Percentiles rank a stretch among this genome's conserved stretches.
Evolutionary conservation across 1,140 invertebrate genomes (phyloP).

Genomic region (Leptinotarsa defecta): DNA sequence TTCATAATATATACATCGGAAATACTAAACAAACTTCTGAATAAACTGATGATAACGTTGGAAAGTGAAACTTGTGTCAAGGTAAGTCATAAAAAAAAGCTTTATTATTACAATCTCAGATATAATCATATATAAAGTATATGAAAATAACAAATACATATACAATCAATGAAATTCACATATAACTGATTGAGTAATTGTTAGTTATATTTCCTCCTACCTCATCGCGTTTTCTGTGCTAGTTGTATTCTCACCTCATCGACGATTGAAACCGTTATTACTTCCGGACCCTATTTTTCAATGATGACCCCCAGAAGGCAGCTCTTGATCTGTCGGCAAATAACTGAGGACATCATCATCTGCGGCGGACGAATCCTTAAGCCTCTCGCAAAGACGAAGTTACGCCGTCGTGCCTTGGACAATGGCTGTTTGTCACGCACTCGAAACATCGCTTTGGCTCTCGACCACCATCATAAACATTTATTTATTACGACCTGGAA

Average conservation of each 20-base stretch:
- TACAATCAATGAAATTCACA: no score
- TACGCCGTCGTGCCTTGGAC: constrained; percentile 20
- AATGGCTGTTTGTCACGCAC: constrained; percentile 31
- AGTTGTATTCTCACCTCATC: not conserved
- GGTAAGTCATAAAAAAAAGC: no score
- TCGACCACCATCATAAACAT: constrained; percentile 21
- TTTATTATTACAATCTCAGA: no score
- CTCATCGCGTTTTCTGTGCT: not conserved
- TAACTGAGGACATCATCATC: constrained; percentile 21
- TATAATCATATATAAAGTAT: no score
- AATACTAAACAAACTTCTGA: no score
- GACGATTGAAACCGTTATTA: not conserved
- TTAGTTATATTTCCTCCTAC: no score
- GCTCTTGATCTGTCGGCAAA: constrained; percentile 9
- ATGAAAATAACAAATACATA: no score
- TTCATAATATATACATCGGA: no score
- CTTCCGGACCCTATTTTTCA: not conserved
- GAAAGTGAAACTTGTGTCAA: no score
- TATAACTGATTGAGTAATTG: no score
- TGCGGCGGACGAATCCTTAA: constrained; percentile 4
- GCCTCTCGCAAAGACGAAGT: constrained; percentile 26
- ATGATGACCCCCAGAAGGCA: not conserved
- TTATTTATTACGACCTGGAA: constrained; percentile 15
- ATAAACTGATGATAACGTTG: no score
- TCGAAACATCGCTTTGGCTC: constrained; percentile 5